Evolutionary conservation across 2,113 vertebrate genomes (phyloP), one percentile per base, ranked within the genome.

Genomic region (Tor tambroides): DNA sequence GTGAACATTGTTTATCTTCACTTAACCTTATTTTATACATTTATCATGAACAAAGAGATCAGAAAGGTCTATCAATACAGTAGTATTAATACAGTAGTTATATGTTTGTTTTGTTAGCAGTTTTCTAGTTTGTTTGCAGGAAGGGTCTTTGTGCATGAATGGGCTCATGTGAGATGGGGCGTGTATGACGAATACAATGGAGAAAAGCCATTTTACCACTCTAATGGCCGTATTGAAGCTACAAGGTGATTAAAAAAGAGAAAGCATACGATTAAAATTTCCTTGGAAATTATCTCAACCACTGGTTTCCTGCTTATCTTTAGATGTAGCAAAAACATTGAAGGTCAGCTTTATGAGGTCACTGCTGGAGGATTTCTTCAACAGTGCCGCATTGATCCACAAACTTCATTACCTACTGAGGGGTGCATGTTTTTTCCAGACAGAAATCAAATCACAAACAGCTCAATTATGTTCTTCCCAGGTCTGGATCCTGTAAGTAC

Each of bases 131-230:
- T 26, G 61, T 65, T 87, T 86, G 30, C 85, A 95, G 95, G 92
- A 56, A 90, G 86, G 85, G 91, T 91, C 49, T 94, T 94, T 87
- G 92, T 92, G 17, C 94, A 94, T 0, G 95, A 95, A 78, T 94
- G 95, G 94, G 94, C 94, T 54, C 94, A 94, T 85, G 91, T 95
- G 83, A 89, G 87, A 3, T 92, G 93, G 94, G 95, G 95, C 1
- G 91, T 94, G 0, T 95, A 93, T 91, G 94, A 95, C 85, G 95
- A 95, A 84, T 93, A 94, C 49, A 93, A 92, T 79, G 86, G 65
- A 86, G 91, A 69, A 87, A 87, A 11, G n/a, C 94, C 94, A 21
- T 93, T 94, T 85, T 95, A 93, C 54, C 8, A 90, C 23, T 90
- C 89, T 19, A 85, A 76, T 2, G 76, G 89, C 2, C 10, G 0